These are phyloP conservation scores for Syngnathus acus DNA, from an alignment of 2,797 vertebrate genomes.

Conservation along the genomic window DNA sequence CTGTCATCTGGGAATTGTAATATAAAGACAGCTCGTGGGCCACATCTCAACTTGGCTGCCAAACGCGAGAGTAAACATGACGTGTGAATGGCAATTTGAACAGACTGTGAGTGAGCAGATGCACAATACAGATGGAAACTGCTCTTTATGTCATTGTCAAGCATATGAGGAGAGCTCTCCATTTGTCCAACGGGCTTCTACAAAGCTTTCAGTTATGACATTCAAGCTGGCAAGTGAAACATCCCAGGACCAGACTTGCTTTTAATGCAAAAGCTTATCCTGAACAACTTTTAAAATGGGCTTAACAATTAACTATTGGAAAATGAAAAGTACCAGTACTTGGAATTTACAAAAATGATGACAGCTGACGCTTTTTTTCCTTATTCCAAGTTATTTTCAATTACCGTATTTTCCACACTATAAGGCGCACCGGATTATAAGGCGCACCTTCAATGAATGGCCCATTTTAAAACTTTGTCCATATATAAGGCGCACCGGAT, in stretches of 20 bases:
- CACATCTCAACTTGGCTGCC: slow-evolving; percentile 16
- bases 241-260: slow-evolving; percentile 14
- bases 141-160: slow-evolving; percentile 39
- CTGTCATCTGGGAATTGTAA: slow-evolving; percentile 19
- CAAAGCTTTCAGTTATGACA: slow-evolving; percentile 33
- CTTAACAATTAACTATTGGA: slow-evolving; percentile 8
- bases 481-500: too few species aligned
- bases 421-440: too few species aligned
- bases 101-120: slow-evolving; percentile 47
- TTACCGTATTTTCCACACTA: too few species aligned
- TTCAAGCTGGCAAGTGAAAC: slow-evolving; percentile 24
- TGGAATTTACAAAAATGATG: slow-evolving; percentile 10
- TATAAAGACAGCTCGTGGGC: slow-evolving; percentile 13
- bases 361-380: too few species aligned
- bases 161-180: slow-evolving; percentile 37
- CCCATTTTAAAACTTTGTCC: too few species aligned
- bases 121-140: slow-evolving; percentile 52
- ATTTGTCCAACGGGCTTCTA: slow-evolving; percentile 34
- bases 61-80: slow-evolving; percentile 26
- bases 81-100: slow-evolving; percentile 28
- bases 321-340: slow-evolving; percentile 12
- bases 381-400: too few species aligned
- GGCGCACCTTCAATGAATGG: too few species aligned
- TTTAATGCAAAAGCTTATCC: slow-evolving; percentile 16
- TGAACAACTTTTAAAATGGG: slow-evolving; percentile 11